A percentile compares a stretch with the other conserved stretches of the same genome.
Conservation (phyloP, 2,113 vertebrate species). For the Neotragus moschatus region DNA sequence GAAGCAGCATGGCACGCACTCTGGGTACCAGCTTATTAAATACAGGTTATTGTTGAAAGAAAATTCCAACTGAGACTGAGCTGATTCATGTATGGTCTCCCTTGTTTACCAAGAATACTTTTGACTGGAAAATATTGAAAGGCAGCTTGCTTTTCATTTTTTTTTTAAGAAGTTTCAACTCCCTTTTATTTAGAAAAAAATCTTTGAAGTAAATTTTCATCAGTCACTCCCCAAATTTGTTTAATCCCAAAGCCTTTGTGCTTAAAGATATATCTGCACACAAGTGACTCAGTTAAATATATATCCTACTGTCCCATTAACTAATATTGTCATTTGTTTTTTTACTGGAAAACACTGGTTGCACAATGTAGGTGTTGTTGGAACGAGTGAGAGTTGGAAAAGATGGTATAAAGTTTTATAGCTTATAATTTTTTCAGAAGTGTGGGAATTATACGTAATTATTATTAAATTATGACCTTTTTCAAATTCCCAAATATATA, state of each 20-base stretch:
- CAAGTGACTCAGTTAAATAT: constrained; percentile 24
- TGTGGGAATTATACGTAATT: background rate
- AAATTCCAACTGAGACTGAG: constrained; percentile 77
- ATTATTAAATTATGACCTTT: background rate
- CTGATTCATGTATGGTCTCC: constrained; percentile 65
- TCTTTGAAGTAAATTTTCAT: constrained; percentile 56
- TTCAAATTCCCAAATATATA: background rate
- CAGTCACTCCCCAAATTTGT: constrained; percentile 6
- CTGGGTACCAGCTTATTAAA: constrained; percentile 76
- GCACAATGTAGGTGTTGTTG: background rate
- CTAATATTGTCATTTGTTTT: constrained; percentile 15
- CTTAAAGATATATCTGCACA: background rate
- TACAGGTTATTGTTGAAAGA: constrained; percentile 78
- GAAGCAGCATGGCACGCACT: constrained; percentile 71
- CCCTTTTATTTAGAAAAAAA: constrained; percentile 52
- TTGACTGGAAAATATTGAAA: constrained; percentile 46
- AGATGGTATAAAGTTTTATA: background rate
- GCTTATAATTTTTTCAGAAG: background rate
- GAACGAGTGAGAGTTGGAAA: background rate
- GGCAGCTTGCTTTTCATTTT: constrained; percentile 45
- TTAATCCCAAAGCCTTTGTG: constrained; percentile 13
- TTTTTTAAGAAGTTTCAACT: constrained; percentile 62
- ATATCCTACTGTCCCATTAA: background rate
- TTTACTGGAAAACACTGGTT: background rate
- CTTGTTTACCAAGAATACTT: constrained; percentile 79